Percentiles rank a stretch among this genome's conserved stretches.
phyloP scores from a whole-genome alignment of 2,797 vertebrate species.

The Acipenser oxyrinchus region DNA sequence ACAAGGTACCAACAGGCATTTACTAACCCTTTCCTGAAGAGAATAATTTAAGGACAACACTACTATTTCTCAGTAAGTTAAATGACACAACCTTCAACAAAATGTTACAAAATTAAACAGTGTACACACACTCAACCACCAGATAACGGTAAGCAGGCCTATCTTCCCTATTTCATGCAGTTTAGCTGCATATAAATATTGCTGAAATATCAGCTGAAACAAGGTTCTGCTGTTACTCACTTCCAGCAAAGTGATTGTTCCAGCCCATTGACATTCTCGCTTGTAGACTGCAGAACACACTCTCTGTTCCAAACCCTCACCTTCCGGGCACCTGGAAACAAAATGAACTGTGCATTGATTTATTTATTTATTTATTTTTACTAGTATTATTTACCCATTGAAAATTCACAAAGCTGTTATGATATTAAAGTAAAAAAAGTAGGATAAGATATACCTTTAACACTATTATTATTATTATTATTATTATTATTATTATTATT shows the following conservation, averaged over 20 bases:
- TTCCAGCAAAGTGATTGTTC: constrained; percentile 87
- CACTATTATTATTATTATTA: too few species aligned
- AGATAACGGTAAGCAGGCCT: background rate
- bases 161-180: background rate
- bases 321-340: constrained; percentile 64
- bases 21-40: too few species aligned
- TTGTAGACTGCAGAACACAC: constrained; percentile 85
- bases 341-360: background rate
- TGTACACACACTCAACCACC: too few species aligned
- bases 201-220: background rate
- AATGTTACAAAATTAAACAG: too few species aligned
- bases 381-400: too few species aligned
- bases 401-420: too few species aligned
- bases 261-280: constrained; percentile 76
- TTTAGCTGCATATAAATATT: background rate
- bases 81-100: too few species aligned
- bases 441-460: background rate
- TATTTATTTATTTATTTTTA: background rate
- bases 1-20: too few species aligned
- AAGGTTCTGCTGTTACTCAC: constrained; percentile 51
- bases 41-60: too few species aligned
- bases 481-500: too few species aligned
- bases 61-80: too few species aligned
- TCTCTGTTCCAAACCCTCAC: constrained; percentile 89
- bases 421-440: background rate